phyloP scores from a whole-genome alignment of 92 coral and sea anemone species.

The Micromussa lordhowensis region DNA sequence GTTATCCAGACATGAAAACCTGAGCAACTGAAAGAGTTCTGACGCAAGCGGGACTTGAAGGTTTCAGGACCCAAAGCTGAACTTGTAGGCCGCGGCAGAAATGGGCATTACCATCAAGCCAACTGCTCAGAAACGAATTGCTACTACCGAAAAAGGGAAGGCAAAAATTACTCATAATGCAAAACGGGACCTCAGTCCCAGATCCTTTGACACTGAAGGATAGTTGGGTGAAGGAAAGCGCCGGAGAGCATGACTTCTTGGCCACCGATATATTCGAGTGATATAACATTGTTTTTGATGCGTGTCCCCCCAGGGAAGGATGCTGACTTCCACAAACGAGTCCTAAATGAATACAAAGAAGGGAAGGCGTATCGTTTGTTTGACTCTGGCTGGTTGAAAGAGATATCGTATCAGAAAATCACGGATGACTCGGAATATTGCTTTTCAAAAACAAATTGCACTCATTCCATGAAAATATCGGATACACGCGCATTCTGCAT shows the following conservation, averaged over 20 bases:
- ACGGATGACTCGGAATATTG: too few relatives aligned
- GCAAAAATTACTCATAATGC: constrained; percentile 24
- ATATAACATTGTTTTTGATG: constrained; percentile 48
- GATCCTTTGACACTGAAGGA: constrained; percentile 43
- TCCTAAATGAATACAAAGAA: too few relatives aligned
- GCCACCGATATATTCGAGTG: constrained; percentile 40
- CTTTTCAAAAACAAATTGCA: too few relatives aligned
- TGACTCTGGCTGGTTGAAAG: constrained; percentile 71
- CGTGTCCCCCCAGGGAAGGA: constrained; percentile 36
- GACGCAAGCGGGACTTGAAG: constrained; percentile 64
- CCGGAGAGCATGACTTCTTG: constrained; percentile 50
- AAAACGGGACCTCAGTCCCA: constrained; percentile 15
- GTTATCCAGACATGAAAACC: constrained; percentile 24
- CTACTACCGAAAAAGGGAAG: constrained; percentile 13
- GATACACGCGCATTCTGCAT: too few relatives aligned
- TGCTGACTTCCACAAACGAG: constrained; percentile 42
- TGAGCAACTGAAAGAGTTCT: constrained; percentile 56
- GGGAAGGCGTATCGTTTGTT: too few relatives aligned
- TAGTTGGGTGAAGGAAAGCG: constrained; percentile 49
- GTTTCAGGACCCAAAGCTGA: constrained; percentile 53
- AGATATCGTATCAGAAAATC: constrained; percentile 43
- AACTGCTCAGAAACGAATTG: constrained; percentile 41
- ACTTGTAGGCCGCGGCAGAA: constrained; percentile 66
- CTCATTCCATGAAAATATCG: too few relatives aligned
- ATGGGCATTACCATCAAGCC: too few relatives aligned